These are phyloP conservation scores for Lathronympha strigana DNA, from an alignment of 2,888 invertebrate genomes.

Conservation along the genomic window DNA sequence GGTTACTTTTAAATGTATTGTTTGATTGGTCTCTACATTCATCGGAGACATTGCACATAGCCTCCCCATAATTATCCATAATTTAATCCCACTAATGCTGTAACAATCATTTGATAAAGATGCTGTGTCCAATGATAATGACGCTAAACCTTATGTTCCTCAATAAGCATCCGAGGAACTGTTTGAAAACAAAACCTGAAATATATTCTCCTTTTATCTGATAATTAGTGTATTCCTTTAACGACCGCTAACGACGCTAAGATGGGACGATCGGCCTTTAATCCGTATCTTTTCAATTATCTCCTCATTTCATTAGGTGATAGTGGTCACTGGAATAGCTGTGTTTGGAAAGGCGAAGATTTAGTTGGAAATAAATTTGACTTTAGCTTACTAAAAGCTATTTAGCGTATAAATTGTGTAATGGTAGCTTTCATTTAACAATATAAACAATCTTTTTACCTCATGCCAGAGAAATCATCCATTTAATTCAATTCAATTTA, in stretches of 20 bases:
- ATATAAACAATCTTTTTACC: too few species aligned
- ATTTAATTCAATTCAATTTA: too few species aligned
- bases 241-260: conserved; percentile 24
- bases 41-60: too few species aligned
- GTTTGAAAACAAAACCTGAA: neutral
- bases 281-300: conserved; percentile 37
- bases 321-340: conserved; percentile 19
- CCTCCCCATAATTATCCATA: too few species aligned
- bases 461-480: too few species aligned
- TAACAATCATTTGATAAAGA: too few species aligned
- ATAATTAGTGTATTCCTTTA: conserved; percentile 33
- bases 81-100: too few species aligned
- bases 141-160: neutral
- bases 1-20: too few species aligned
- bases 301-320: conserved; percentile 32
- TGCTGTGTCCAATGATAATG: too few species aligned
- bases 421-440: too few species aligned
- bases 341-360: neutral
- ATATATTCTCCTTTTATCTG: neutral
- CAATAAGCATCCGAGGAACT: neutral
- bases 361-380: neutral
- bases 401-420: too few species aligned
- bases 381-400: neutral
- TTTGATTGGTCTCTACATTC: too few species aligned
- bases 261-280: conserved; percentile 10